Base-by-base conservation (phyloP, 2,888 invertebrate genomes). In the Volucella bombylans region DNA sequence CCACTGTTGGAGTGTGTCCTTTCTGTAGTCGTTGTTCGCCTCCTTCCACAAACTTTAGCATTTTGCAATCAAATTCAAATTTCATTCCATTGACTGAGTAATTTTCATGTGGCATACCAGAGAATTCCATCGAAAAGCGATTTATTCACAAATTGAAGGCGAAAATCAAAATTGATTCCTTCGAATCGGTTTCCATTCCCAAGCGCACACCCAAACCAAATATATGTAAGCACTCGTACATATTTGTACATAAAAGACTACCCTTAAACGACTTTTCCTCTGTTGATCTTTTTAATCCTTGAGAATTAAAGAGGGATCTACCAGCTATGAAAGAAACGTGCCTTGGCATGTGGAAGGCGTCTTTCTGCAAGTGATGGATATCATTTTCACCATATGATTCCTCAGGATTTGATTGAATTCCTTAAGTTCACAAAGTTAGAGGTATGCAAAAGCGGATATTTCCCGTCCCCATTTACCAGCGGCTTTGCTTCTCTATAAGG, bases 371-470 rank as follows among this genome's bases (percentile, higher is more conserved):
- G 64, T 79, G 82, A 82, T 79, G 79, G 79, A 79, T 83, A 64
- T 79, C 82, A 83, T 79, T 74, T 69, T 74, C 79, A 59, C 82
- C 73, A 62, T 72, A 78, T 73, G 72, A 78, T 67, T 78, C 55
- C 71, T 18, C 54, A 8, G 2, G 67, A 73, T 78, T 82, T 82
- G 82, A 82, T 82, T 78, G 82, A 78, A 73, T 82, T 78, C 72
- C 71, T 82, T 55, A 49, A 61, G 65, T 61, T 77, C 77, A 67
- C 78, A 72, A 71, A 59, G 15, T 3, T 23, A 3, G 11, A 64
- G 12, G 23, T 41, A 71, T 55, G 55, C 69, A 57, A 65, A 55
- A 76, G 50, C 55, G 52, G 57, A 59, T 59, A 69, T 49, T 59
- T n/a, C 10, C 15, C 12, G 11, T n/a, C 18, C 39, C 12, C 4